A percentile compares a stretch with the other conserved stretches of the same genome.
These are phyloP conservation scores for Ceyx margarethae DNA, from an alignment of 2,113 vertebrate genomes.

Conservation along the genomic window DNA sequence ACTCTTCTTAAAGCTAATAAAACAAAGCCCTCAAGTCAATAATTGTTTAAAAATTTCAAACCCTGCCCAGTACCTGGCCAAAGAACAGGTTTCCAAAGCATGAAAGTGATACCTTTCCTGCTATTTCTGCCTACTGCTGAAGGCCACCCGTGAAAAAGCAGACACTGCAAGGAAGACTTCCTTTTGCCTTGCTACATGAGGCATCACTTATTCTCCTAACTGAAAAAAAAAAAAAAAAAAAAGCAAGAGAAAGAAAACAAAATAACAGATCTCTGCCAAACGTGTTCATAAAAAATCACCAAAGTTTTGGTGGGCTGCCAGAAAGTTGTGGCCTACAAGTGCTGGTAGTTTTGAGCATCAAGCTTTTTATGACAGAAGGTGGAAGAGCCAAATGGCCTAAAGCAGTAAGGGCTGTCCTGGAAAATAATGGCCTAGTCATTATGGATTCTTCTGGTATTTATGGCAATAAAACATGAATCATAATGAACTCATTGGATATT, in stretches of 20 bases:
- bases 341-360: slow-evolving; percentile 53
- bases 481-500: slow-evolving; percentile 75
- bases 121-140: slow-evolving; percentile 7
- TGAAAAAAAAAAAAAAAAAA: neutral
- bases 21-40: neutral
- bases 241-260: slow-evolving; percentile 2
- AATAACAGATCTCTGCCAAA: slow-evolving; percentile 32
- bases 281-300: slow-evolving; percentile 28
- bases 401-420: slow-evolving; percentile 58
- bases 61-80: neutral
- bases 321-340: slow-evolving; percentile 41
- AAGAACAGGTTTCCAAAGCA: slow-evolving; percentile 1
- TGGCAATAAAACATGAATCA: slow-evolving; percentile 76
- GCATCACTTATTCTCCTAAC: slow-evolving; percentile 56
- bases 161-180: slow-evolving; percentile 36
- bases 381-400: slow-evolving; percentile 68
- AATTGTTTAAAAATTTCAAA: neutral
- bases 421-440: slow-evolving; percentile 70
- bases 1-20: neutral
- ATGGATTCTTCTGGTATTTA: slow-evolving; percentile 73
- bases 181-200: slow-evolving; percentile 17
- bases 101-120: neutral
- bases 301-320: slow-evolving; percentile 45
- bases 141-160: slow-evolving; percentile 26
- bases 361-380: slow-evolving; percentile 61